Evolutionary conservation across 2,797 vertebrate genomes (phyloP).

Genomic region (Simalia tracyae): DNA sequence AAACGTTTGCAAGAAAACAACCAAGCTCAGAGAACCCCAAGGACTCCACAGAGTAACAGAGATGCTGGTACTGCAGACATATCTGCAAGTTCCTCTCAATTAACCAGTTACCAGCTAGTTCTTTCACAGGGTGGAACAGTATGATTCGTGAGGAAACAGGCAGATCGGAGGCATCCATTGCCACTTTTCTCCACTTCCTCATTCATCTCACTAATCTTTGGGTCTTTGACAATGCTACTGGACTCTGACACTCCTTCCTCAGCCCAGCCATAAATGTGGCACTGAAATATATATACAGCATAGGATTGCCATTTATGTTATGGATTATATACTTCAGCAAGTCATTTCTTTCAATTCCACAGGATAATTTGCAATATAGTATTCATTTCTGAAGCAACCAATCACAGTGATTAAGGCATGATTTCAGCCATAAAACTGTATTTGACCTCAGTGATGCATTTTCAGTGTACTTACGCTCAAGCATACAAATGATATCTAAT

Average conservation of each 20-base stretch:
- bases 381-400: neutral
- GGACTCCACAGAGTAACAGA: neutral
- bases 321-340: neutral
- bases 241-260: neutral
- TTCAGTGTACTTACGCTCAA: neutral
- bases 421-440: slow-evolving; percentile 11
- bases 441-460: slow-evolving; percentile 24
- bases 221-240: neutral
- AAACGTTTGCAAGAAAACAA: too few species aligned
- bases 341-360: neutral
- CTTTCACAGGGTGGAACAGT: neutral
- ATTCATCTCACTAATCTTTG: neutral
- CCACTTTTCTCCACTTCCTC: neutral
- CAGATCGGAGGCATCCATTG: neutral
- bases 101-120: neutral
- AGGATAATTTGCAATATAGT: neutral
- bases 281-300: neutral
- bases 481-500: slow-evolving; percentile 25
- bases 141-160: neutral
- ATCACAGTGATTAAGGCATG: neutral
- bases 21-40: too few species aligned
- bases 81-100: neutral
- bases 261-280: neutral
- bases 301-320: neutral
- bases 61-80: neutral